Base-by-base conservation (phyloP, 2,888 invertebrate species). In the Brenthis ino region DNA sequence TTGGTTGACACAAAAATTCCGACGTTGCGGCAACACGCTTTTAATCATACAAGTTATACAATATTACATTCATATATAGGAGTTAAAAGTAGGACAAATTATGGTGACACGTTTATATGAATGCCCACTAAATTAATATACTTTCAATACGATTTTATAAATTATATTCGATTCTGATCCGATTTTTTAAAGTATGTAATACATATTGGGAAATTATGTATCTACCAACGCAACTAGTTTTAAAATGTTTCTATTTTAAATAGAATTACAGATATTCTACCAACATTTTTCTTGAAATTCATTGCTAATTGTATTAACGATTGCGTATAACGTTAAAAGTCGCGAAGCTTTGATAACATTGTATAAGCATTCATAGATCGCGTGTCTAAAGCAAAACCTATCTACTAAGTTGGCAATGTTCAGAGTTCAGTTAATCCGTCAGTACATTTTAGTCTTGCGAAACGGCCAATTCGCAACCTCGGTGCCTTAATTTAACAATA, bases 341-440 rank as follows among this genome's bases (percentile, higher is more conserved):
- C 64, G 72, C 68, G 64, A 66, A 70, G 47, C 57, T 65, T 70
- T 65, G 68, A 79, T 76, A 81, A 82, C 70, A 69, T 57, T 60
- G 68, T 74, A 69, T 75, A 73, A 79, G 78, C 71, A 80, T 77
- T 80, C 77, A 81, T 80, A 76, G 84, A 87, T 91, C 89, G 91
- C 91, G 91, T 90, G 91, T 79, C 83, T 80, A 81, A 80, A 81
- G 85, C 85, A 85, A 87, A 88, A 88, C 83, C 87, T 89, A 89
- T 85, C 86, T 85, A 87, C 85, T 85, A 81, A 86, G 86, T 88
- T 85, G 84, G 83, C 85, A 85, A 87, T 85, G 81, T 84, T 84
- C 82, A 77, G 80, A 80, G 81, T 82, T 85, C 80, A 80, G 80
- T 84, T 83, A 72, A 83, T 85, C 84, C 85, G 87, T 80, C 87